Evolutionary conservation across 2,888 invertebrate genomes (phyloP), one percentile per base, ranked within the genome.

Genomic region (Drosophila hamatofila): DNA sequence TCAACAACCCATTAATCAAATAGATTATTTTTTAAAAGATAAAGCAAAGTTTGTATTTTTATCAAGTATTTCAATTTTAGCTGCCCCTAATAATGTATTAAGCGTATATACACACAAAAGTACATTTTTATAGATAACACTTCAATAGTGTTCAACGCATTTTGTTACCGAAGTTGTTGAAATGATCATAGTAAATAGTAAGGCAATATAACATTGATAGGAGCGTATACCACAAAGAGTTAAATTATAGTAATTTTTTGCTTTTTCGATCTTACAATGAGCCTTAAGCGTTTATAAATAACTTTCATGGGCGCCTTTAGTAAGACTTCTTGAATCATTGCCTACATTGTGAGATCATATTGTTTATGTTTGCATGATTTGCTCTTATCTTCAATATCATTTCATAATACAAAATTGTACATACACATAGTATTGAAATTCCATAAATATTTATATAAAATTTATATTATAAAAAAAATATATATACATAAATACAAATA

Each of bases 351-450:
- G n/a, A 30, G 7, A 21, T 30, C 49, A 33, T 30, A 14, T 18
- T 49, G 18, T 33, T 30, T 33, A 14, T 14, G 3, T 30, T 33
- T 30, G 18, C 12, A 2, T 12, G 18, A 30, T 18, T 27, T 21
- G 14, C 12, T 49, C 18, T 49, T 49, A 49, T 49, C 49, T 33
- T 14, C 30, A 49, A 49, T 14, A 21, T 21, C 14, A 49, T 49
- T 33, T 49, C 8, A 33, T 18, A 21, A 30, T 21, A 49, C 8
- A 30, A 30, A 25, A 8, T 16, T n/a, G 16, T 18, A n/a, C n/a
- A 48, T 25, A 46, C 4, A 46, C 3, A 18, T 27, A 18, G n/a
- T 27, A n/a, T 27, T 5, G 4, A 25, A 23, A n/a, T 25, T 46
- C n/a, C 11, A 27, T 27, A 27, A n/a, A 25, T n/a, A n/a, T 12